Evolutionary conservation across 2,888 invertebrate species (phyloP), one percentile per base, ranked within the genome.

Genomic region (Pachydiplax longipennis): DNA sequence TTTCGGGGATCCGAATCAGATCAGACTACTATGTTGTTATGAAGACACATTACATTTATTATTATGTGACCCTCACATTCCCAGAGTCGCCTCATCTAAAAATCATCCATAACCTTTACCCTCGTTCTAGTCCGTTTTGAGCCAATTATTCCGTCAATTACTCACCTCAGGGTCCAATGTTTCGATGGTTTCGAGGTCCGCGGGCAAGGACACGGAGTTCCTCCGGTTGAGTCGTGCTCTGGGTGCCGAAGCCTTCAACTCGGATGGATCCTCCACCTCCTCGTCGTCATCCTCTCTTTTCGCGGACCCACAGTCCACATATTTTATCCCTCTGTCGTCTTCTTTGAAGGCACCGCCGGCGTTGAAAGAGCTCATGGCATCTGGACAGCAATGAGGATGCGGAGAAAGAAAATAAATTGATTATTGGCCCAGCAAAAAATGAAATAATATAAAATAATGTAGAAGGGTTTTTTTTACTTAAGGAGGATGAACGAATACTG

Each of bases 181-280:
- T 37, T 81, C 82, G 61, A 87, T 40, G 83, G 96, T 96, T 93
- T 97, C 96, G 91, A 97, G 94, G 92, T 95, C 95, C 65, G 95
- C 95, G 4, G 97, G 97, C 95, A 97, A 95, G 3, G 97, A 97
- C 91, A 97, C 96, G 3, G 97, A 97, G 92, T 97, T 96, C 92
- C 96, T 95, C 90, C 97, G 95, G 90, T 96, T 93, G 90, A 93
- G 94, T 6, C 93, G 93, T 31, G 61, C 61, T n/a, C 87, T 5
- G 15, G 87, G 87, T 37, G 61, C 87, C 22, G 58, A 61, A 35
- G 87, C 37, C 61, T 61, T 87, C 87, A 61, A 37, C 10, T 61
- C 87, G 37, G 87, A 87, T 5, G 87, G 87, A 5, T 48, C 35
- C 61, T 87, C 87, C 35, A n/a, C 87, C 22, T 87, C 87, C n/a